Conservation (phyloP, 2,888 invertebrate species). For the Cheilosia grossa region DNA sequence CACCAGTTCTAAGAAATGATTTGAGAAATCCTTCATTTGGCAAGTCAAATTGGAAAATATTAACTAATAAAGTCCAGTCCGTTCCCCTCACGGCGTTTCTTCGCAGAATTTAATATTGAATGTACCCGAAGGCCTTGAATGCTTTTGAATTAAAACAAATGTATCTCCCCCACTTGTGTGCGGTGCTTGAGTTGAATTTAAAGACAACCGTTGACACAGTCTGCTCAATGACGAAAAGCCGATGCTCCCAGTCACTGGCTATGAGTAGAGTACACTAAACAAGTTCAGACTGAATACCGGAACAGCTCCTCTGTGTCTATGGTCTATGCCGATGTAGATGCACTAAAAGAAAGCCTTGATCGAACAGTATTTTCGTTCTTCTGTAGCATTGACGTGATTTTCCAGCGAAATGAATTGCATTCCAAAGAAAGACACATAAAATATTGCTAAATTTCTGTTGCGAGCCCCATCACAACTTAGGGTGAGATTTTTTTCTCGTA, state of each 20-base stretch:
- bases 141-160: too few species aligned
- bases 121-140: too few species aligned
- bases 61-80: too few species aligned
- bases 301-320: constrained; percentile 18
- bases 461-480: constrained; percentile 23
- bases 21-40: too few species aligned
- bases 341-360: constrained; percentile 33
- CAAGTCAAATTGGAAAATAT: too few species aligned
- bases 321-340: constrained; percentile 10
- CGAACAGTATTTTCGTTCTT: constrained; percentile 48
- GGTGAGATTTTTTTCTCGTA: constrained; percentile 16
- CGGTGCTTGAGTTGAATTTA: too few species aligned
- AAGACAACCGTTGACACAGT: constrained; percentile 16
- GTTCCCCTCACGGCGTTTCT: too few species aligned
- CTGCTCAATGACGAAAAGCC: constrained; percentile 36
- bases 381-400: constrained; percentile 57
- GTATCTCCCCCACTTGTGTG: too few species aligned
- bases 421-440: constrained; percentile 15
- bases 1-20: too few species aligned
- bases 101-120: too few species aligned
- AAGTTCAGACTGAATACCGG: constrained; percentile 24
- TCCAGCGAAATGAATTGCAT: not conserved
- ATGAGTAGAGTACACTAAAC: not conserved
- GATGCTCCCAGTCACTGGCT: not conserved
- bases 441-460: constrained; percentile 32